Base-by-base conservation (phyloP, 2,888 invertebrate genomes). In the Xestia c-nigrum region DNA sequence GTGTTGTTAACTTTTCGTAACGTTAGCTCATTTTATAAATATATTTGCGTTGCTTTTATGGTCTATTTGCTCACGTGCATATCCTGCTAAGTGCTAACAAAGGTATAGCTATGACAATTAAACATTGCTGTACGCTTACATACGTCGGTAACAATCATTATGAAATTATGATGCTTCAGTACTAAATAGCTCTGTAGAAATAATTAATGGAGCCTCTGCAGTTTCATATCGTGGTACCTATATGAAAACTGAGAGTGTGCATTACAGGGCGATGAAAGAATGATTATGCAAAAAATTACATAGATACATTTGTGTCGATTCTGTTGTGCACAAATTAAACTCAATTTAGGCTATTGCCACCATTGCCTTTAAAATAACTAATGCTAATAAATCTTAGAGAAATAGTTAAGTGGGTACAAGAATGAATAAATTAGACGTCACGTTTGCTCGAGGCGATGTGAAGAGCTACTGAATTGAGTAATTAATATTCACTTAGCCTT, bases 51-150 rank as follows among this genome's bases (percentile, higher is more conserved):
- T 72, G 21, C n/a, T 1, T 61, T 72, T 65, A 65, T n/a, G 24
- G 46, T 65, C 7, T 80, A 47, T 80, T 71, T 72, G 47, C 24
- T 46, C 52, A 65, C 46, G 6, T 71, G 71, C 69, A 66, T 70
- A 4, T 63, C 59, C 43, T 46, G 46, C 24, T 38, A 67, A 80
- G 71, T 55, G 47, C 43, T 76, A 71, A 80, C 38, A 43, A 46
- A 47, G 19, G 40, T 43, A 16, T 31, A 31, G 57, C 24, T 31
- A 61, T 19, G 46, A n/a, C 19, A 68, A 68, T 59, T 80, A 66
- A 55, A 63, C 7, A 57, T 47, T 50, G 16, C 14, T n/a, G 21
- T 65, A n/a, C n/a, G n/a, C n/a, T 70, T 75, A 57, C 59, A 61
- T 63, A 67, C 55, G 5, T 40, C n/a, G 6, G 47, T 5, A 31